A percentile compares a stretch with the other conserved stretches of the same genome.
Conservation (phyloP, 23 tunicate species). For the Trididemnum miniatum region DNA sequence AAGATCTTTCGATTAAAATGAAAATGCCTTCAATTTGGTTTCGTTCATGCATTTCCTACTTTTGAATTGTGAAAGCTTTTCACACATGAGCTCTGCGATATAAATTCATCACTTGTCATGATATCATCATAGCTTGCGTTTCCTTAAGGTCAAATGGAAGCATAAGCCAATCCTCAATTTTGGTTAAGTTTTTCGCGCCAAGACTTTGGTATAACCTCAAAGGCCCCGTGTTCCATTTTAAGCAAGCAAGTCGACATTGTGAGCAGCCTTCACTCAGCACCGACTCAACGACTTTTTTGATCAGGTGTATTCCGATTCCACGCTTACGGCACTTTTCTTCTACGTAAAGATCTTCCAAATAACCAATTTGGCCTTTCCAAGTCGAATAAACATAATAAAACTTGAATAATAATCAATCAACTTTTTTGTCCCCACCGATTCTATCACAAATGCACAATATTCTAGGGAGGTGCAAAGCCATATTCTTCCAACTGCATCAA, state of each 20-base stretch:
- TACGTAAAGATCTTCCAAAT: conserved; percentile 69
- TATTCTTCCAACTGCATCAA: conserved; percentile 19
- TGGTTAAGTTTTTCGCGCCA: conserved; percentile 55
- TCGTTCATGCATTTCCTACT: no score
- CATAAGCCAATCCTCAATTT: conserved; percentile 54
- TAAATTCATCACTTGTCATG: no score
- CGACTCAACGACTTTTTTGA: conserved; percentile 43
- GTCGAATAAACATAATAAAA: conserved; percentile 50
- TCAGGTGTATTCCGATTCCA: conserved; percentile 43
- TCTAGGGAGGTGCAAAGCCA: conserved; percentile 30
- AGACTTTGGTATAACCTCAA: conserved; percentile 57
- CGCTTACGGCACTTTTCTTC: conserved; percentile 34
- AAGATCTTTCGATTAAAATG: no score
- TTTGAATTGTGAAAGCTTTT: no score
- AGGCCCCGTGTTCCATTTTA: conserved; percentile 45
- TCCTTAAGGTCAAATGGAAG: conserved; percentile 47
- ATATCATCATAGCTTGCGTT: conserved; percentile 31
- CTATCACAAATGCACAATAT: conserved; percentile 45
- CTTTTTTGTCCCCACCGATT: conserved; percentile 13
- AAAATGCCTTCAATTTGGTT: no score
- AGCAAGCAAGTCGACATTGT: conserved; percentile 47
- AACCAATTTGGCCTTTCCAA: conserved; percentile 53
- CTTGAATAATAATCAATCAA: conserved; percentile 52
- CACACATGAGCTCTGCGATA: no score
- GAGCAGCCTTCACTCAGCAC: conserved; percentile 52